Base-by-base conservation (phyloP, 1,140 invertebrate genomes). In the Limonius californicus region DNA sequence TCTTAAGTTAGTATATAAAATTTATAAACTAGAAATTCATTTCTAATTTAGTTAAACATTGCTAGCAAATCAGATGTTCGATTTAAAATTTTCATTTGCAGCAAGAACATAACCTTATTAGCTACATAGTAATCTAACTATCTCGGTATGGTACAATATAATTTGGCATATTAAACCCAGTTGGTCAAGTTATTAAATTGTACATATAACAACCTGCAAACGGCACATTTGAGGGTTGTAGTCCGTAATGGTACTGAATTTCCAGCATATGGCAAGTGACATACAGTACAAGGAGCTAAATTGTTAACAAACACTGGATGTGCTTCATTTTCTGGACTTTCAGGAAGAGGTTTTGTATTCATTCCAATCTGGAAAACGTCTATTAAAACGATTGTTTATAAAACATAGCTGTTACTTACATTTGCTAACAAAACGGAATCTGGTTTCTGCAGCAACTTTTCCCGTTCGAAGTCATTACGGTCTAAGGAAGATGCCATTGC, bases 241-340 rank as follows among this genome's bases (percentile, higher is more conserved):
- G 59, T 64, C 43, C 71, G 69, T 42, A 92, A 89, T 7, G 91
- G 89, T 30, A 90, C 80, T 30, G 83, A 86, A 21, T 78, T 80
- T 21, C 87, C 82, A 58, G 82, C 86, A 71, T 92, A 95, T 0
- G 92, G 91, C 62, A 94, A 83, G 75, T 95, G 93, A 72, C 90
- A 92, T 0, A 92, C 72, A 21, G 71, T 69, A 64, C 82, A 83
- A 27, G 66, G 45, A n/a, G 45, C 20, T 16, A 32, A 27, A 55
- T 30, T 55, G 30, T 19, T 55, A 3, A 14, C 14, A 19, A 12
- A 23, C 21, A 15, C n/a, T n/a, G 47, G 18, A 32, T 54, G 15
- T 23, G 45, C 20, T 30, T 65, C 65, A n/a, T 69, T 59, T 64
- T 76, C 70, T 43, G 74, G 72, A 63, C 74, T 76, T 47, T 72